A percentile compares a stretch with the other conserved stretches of the same genome.
These are phyloP conservation scores for Pristionchus japonicus DNA, from an alignment of 2,888 invertebrate genomes.

Conservation along the genomic window DNA sequence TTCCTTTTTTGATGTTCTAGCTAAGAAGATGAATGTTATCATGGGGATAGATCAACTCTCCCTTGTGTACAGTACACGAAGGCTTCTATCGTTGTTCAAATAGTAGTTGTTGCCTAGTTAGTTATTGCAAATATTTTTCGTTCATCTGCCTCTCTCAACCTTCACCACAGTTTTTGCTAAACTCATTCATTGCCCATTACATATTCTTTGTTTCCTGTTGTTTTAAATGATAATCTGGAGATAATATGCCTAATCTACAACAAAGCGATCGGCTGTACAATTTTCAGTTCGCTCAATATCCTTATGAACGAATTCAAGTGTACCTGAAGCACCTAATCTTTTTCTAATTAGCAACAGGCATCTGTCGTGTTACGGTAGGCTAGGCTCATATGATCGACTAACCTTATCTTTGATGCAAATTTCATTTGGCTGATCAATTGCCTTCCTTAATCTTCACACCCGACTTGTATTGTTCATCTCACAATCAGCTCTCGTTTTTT, in stretches of 20 bases:
- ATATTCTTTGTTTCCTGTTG: conserved; percentile 17
- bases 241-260: conserved; percentile 24
- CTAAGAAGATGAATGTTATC: conserved; percentile 21
- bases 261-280: not conserved
- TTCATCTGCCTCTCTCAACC: not conserved
- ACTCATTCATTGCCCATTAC: not conserved
- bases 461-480: not conserved
- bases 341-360: too few species aligned
- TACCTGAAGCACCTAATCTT: too few species aligned
- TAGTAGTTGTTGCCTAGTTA: conserved; percentile 17
- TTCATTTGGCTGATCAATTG: not conserved
- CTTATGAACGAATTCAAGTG: too few species aligned
- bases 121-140: conserved; percentile 8
- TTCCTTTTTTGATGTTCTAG: not conserved
- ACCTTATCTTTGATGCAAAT: too few species aligned
- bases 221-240: conserved; percentile 33
- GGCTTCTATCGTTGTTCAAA: not conserved
- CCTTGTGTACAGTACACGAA: not conserved
- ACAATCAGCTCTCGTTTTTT: not conserved
- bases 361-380: too few species aligned
- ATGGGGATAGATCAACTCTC: not conserved
- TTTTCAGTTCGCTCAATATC: conserved; percentile 10
- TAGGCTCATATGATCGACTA: too few species aligned
- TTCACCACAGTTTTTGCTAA: not conserved
- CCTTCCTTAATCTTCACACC: not conserved